Base-by-base conservation (phyloP, 2,113 vertebrate genomes). In the Megaceryle torquata region DNA sequence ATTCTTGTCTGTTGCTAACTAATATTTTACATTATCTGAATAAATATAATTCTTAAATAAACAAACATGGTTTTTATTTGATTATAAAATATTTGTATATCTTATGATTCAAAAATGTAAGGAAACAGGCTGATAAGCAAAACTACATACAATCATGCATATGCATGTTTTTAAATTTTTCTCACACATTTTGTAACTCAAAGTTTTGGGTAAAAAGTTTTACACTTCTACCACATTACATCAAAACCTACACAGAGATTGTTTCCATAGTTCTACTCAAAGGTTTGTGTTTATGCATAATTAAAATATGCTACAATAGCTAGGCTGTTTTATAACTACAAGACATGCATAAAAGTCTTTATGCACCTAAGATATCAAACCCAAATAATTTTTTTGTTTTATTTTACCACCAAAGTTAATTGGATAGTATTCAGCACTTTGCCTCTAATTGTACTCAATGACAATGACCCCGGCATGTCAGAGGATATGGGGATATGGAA, bases 401-500 rank as follows among this genome's bases (percentile, higher is more conserved):
- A 39, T 91, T 95, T 59, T 57, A 7, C 19, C 72, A 5, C 3
- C 5, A n/a, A 11, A 0, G 0, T 69, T 14, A 28, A 21, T 24
- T 33, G 19, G 7, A 21, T 18, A 24, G 3, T 24, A 15, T 51
- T 72, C 37, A 76, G 5, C 14, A 26, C 20, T 53, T 57, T 59
- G 2, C 6, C 24, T 35, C 29, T 26, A 24, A 71, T 6, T 3
- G 3, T 39, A 5, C 13, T 29, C 16, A 48, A 2, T 50, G 43
- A 3, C 21, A 84, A 44, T 20, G 6, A 5, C 26, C 76, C 21
- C 63, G 48, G 5, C 3, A 10, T n/a, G 9, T 35, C 15, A 2
- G 53, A 63, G 15, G 33, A 29, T 13, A 9, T 1, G 1, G 1
- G 2, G 17, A 19, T 16, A 26, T 14, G 12, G 60, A 60, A 10